Conservation (phyloP, 2,113 vertebrate species). For the Notechis scutatus region DNA sequence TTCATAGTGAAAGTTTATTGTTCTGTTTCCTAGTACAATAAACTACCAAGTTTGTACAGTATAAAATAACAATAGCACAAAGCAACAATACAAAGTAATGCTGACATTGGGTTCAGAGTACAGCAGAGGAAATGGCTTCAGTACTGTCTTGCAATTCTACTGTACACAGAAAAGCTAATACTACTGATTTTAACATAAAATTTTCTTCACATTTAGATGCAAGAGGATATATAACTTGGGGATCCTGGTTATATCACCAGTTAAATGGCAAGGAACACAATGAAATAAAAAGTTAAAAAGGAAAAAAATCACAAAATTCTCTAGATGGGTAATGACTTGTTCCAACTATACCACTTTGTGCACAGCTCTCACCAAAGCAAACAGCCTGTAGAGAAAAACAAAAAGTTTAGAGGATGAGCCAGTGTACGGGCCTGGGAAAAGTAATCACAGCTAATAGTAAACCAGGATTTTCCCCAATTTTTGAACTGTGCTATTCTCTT, state of each 20-base stretch:
- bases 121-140: slow-evolving; percentile 62
- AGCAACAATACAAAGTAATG: slow-evolving; percentile 76
- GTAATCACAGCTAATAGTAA: neutral
- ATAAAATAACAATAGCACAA: slow-evolving; percentile 78
- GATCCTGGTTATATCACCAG: slow-evolving; percentile 53
- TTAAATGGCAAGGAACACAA: slow-evolving; percentile 60
- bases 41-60: slow-evolving; percentile 79
- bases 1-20: slow-evolving; percentile 80
- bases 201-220: slow-evolving; percentile 64
- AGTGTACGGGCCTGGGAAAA: slow-evolving; percentile 18
- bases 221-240: slow-evolving; percentile 66
- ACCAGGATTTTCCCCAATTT: slow-evolving; percentile 9
- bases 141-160: slow-evolving; percentile 63
- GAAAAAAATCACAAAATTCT: slow-evolving; percentile 33
- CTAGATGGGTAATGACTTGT: slow-evolving; percentile 69
- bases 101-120: slow-evolving; percentile 70
- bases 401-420: slow-evolving; percentile 58
- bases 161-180: slow-evolving; percentile 67
- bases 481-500: slow-evolving; percentile 22
- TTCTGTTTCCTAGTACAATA: slow-evolving; percentile 76
- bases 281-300: slow-evolving; percentile 61
- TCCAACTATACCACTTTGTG: slow-evolving; percentile 57
- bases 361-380: slow-evolving; percentile 67
- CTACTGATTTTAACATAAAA: slow-evolving; percentile 69
- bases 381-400: slow-evolving; percentile 72